Conservation (phyloP, 2,888 invertebrate genomes). For the Nephrotoma appendiculata region DNA sequence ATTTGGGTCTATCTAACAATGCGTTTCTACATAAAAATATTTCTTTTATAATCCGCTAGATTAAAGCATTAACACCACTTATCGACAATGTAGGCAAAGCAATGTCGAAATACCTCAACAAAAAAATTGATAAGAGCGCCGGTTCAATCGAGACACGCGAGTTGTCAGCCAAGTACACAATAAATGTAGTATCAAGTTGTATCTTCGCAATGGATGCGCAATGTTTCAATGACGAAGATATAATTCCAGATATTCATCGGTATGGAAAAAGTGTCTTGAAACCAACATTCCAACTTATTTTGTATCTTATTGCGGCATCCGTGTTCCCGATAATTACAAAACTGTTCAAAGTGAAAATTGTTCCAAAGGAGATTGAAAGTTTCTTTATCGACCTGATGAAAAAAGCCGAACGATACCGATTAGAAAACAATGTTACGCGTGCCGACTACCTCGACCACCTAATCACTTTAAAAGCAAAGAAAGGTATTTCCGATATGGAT, state of each 20-base stretch:
- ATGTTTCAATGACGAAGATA: slow-evolving; percentile 21
- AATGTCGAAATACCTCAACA: slow-evolving; percentile 29
- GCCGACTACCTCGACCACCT: slow-evolving; percentile 26
- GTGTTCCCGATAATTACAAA: slow-evolving; percentile 19
- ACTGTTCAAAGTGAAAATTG: slow-evolving; percentile 14
- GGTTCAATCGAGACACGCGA: slow-evolving; percentile 32
- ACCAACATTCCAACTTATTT: slow-evolving; percentile 17
- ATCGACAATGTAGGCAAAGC: slow-evolving; percentile 31
- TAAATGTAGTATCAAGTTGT: slow-evolving; percentile 32
- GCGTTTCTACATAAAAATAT: not conserved
- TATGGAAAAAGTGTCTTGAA: slow-evolving; percentile 22
- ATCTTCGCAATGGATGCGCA: slow-evolving; percentile 33
- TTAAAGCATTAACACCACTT: slow-evolving; percentile 35
- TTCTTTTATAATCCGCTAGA: slow-evolving; percentile 14
- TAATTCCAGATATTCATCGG: slow-evolving; percentile 19
- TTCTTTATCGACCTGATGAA: slow-evolving; percentile 22
- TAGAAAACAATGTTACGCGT: slow-evolving; percentile 18
- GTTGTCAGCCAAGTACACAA: slow-evolving; percentile 27
- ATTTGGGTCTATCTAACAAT: not conserved
- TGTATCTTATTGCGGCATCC: slow-evolving; percentile 16
- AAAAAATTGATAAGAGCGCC: slow-evolving; percentile 18
- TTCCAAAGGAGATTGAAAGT: slow-evolving; percentile 40
- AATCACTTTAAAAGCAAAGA: slow-evolving; percentile 21
- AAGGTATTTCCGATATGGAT: slow-evolving; percentile 15
- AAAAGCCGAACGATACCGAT: slow-evolving; percentile 20